Evolutionary conservation across 2,888 invertebrate species (phyloP).

Genomic region (Cheilosia urbana): DNA sequence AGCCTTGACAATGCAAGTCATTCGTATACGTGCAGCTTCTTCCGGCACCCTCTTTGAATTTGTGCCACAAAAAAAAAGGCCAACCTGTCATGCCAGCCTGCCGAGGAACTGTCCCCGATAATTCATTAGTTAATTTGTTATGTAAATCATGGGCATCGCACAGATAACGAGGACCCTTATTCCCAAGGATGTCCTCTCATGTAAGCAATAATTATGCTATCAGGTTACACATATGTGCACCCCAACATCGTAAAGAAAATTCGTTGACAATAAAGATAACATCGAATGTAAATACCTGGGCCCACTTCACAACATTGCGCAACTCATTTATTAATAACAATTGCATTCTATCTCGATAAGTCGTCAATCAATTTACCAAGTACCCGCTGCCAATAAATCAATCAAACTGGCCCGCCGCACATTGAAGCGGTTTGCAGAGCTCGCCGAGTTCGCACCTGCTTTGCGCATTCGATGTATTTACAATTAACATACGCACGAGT

Average conservation of each 20-base stretch:
- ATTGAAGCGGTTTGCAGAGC: constrained; percentile 27
- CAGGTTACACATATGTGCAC: background rate
- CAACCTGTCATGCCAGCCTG: too few species aligned
- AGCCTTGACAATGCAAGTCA: too few species aligned
- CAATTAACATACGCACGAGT: constrained; percentile 75
- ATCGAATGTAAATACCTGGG: constrained; percentile 36
- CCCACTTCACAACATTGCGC: constrained; percentile 38
- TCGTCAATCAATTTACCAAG: constrained; percentile 69
- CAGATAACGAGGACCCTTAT: background rate
- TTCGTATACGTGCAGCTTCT: too few species aligned
- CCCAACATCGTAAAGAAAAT: background rate
- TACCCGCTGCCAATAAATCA: constrained; percentile 68
- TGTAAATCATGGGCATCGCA: background rate
- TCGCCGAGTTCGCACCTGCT: constrained; percentile 64
- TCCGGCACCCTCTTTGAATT: too few species aligned
- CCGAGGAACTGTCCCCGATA: background rate
- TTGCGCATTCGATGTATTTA: constrained; percentile 48
- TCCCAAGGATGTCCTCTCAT: background rate
- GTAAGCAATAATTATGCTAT: background rate
- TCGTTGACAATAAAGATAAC: constrained; percentile 40
- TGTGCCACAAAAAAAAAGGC: too few species aligned
- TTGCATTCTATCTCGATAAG: constrained; percentile 50
- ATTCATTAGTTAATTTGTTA: constrained; percentile 1
- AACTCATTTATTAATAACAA: constrained; percentile 64
- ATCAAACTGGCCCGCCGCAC: constrained; percentile 59